Base-by-base conservation (phyloP, 2,113 vertebrate species). In the Gila orcuttii region DNA sequence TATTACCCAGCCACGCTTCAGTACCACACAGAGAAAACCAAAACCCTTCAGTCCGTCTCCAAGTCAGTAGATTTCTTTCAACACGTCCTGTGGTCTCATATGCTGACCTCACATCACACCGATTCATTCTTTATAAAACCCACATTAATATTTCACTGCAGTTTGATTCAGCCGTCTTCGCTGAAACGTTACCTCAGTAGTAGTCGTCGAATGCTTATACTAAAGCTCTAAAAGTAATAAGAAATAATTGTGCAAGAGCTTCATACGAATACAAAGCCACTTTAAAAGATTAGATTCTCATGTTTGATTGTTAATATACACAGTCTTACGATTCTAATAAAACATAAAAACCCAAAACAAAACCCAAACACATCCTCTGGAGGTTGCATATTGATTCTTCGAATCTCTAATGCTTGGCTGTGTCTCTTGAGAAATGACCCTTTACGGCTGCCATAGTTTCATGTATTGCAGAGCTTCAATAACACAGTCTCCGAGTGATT, bases 111-210 rank as follows among this genome's bases (percentile, higher is more conserved):
- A 33, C 17, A 82, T 81, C 76, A 85, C 12, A 69, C 71, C 17
- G 21, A 28, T 59, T 88, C 39, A 77, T 42, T 68, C 33, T 28
- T 55, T 79, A 83, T 21, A 73, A 85, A 85, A 36, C 21, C 21
- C 59, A 69, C 57, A 87, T 82, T 76, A 82, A 88, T 78, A 88
- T 88, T 85, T 85, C 76, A 78, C 25, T 21, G 25, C 73, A 28
- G 87, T 82, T 28, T 80, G 66, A 73, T 81, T 75, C 25, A 23
- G 82, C 59, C 19, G 36, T 68, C 25, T 47, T 7, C 5, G 28
- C 55, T 28, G 74, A 36, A 52, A 85, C 74, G 19, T 52, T 15
- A 81, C 64, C 66, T 85, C 79, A 82, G 79, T 88, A 69, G 83
- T 88, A 11, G 19, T 69, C 45, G 11, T 69, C 45, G 10, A 55